Conservation (phyloP, 1,140 invertebrate genomes). For the Drosophila triauraria region DNA sequence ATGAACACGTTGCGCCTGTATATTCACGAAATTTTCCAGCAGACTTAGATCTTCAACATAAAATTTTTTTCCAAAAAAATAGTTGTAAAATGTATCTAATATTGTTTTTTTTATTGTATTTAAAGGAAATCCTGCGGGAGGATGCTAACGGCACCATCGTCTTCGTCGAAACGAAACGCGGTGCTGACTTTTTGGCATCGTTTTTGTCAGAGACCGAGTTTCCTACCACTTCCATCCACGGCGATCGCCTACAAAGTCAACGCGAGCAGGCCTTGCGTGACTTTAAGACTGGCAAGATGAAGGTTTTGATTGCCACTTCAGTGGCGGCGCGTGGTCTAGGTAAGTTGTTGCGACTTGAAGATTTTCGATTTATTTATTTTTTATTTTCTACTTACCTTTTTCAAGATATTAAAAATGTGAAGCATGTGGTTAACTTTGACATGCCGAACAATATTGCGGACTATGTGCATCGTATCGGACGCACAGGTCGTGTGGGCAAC, state of each 20-base stretch:
- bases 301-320: slow-evolving; percentile 96
- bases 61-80: no score
- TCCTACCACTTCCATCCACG: slow-evolving; percentile 96
- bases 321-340: slow-evolving; percentile 95
- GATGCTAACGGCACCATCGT: slow-evolving; percentile 89
- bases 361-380: slow-evolving; percentile 92
- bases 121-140: slow-evolving; percentile 68
- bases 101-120: background rate
- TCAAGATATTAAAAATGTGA: slow-evolving; percentile 87
- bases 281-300: slow-evolving; percentile 91
- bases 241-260: slow-evolving; percentile 95
- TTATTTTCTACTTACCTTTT: slow-evolving; percentile 79
- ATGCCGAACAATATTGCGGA: slow-evolving; percentile 94
- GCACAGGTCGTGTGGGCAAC: slow-evolving; percentile 97
- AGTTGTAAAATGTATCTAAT: no score
- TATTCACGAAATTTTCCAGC: no score
- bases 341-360: slow-evolving; percentile 86
- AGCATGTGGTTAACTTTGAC: slow-evolving; percentile 97
- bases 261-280: slow-evolving; percentile 94
- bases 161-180: slow-evolving; percentile 96
- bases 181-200: slow-evolving; percentile 94
- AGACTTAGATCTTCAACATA: no score
- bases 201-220: slow-evolving; percentile 89
- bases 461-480: slow-evolving; percentile 97
- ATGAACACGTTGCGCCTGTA: no score